phyloP scores from a whole-genome alignment of 2,113 vertebrate genomes.

The Tragelaphus strepsiceros region DNA sequence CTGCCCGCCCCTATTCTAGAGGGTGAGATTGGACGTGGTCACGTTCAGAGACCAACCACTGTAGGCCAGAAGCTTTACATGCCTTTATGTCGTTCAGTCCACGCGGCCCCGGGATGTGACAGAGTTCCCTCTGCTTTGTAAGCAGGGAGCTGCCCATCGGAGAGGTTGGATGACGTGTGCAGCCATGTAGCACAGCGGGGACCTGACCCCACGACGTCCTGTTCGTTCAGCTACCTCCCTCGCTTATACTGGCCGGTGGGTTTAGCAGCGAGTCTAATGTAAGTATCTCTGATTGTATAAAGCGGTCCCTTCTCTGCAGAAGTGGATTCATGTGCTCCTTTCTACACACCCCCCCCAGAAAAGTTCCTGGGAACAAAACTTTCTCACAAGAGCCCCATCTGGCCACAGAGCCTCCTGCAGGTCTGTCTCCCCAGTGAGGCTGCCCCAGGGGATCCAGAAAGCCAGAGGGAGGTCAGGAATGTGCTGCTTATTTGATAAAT shows the following conservation, averaged over 20 bases:
- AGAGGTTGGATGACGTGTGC: background rate
- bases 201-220: background rate
- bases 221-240: background rate
- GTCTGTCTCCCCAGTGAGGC: background rate
- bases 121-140: background rate
- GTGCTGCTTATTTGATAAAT: background rate
- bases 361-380: background rate
- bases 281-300: background rate
- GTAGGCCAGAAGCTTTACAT: background rate
- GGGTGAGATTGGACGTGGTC: background rate
- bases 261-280: background rate
- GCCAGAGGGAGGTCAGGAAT: background rate
- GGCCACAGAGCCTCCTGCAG: background rate
- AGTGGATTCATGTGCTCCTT: background rate
- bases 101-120: background rate
- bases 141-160: background rate
- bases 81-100: background rate
- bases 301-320: background rate
- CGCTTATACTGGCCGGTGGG: background rate
- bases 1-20: background rate
- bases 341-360: background rate
- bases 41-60: background rate
- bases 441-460: background rate
- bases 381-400: background rate
- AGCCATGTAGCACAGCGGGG: fast-evolving